Percentiles rank a stretch among this genome's conserved stretches.
phyloP scores from a whole-genome alignment of 2,113 vertebrate species.

The Hymenochirus boettgeri region DNA sequence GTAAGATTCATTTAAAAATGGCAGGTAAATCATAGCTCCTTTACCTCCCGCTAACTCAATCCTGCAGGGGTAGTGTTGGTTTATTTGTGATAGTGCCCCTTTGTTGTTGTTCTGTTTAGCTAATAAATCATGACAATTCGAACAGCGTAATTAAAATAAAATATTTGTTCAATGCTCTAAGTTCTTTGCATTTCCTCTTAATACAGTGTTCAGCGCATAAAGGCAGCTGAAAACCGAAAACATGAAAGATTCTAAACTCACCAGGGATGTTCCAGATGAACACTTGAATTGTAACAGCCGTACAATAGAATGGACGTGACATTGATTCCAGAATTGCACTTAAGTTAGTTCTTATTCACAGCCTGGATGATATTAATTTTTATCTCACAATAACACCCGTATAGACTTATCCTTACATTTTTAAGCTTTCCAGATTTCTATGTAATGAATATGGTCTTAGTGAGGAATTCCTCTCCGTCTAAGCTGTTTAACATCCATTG shows the following conservation, averaged over 20 bases:
- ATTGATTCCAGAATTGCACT: slow-evolving; percentile 48
- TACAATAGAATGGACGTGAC: slow-evolving; percentile 12
- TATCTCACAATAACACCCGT: slow-evolving; percentile 49
- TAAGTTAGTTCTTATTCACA: slow-evolving; percentile 51
- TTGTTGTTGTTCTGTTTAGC: no score
- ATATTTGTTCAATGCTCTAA: slow-evolving; percentile 6
- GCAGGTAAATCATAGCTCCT: no score
- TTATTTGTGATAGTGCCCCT: no score
- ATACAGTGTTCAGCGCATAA: slow-evolving; percentile 34
- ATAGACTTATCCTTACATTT: slow-evolving; percentile 55
- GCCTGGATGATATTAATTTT: slow-evolving; percentile 53
- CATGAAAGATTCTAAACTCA: slow-evolving; percentile 45
- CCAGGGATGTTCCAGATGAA: slow-evolving; percentile 10
- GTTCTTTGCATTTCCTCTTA: slow-evolving; percentile 15
- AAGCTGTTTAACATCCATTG: slow-evolving; percentile 48
- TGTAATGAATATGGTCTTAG: slow-evolving; percentile 49
- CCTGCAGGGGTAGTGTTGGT: no score
- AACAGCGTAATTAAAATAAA: not conserved
- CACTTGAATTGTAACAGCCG: slow-evolving; percentile 39
- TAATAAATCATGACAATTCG: no score
- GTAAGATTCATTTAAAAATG: no score
- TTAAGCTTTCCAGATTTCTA: slow-evolving; percentile 52
- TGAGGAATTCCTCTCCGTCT: slow-evolving; percentile 47
- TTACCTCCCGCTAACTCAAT: no score
- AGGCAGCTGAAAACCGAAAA: slow-evolving; percentile 37